Evolutionary conservation across 2,797 vertebrate genomes (phyloP).

Genomic region (Eurystomus glaucurus): DNA sequence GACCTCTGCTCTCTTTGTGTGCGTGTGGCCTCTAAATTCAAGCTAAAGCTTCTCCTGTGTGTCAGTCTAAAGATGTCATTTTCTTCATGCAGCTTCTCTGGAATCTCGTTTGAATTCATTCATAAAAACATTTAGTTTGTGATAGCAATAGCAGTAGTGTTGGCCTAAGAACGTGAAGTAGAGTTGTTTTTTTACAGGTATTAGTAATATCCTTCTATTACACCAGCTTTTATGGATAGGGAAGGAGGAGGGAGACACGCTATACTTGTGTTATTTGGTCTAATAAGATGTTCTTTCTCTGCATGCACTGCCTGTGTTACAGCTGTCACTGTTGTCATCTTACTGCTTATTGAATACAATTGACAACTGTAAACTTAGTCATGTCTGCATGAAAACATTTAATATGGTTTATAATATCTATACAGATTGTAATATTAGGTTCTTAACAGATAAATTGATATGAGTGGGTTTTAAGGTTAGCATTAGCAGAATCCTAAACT

Average conservation of each 20-base stretch:
- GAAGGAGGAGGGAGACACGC: background rate
- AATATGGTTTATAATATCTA: background rate
- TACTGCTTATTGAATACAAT: slow-evolving; percentile 25
- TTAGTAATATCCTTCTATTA: background rate
- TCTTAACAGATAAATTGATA: slow-evolving; percentile 42
- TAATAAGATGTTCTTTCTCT: slow-evolving; percentile 11
- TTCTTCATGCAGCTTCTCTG: background rate
- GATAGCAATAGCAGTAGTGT: background rate
- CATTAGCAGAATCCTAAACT: slow-evolving; percentile 15
- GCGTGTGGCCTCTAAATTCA: background rate
- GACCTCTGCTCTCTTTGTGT: background rate
- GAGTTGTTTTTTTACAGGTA: background rate
- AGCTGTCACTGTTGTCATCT: slow-evolving; percentile 48
- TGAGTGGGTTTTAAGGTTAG: slow-evolving; percentile 49
- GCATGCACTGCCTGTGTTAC: background rate
- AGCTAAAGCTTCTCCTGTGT: background rate
- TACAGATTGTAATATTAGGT: slow-evolving; percentile 33
- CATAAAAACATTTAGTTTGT: background rate
- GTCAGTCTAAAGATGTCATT: background rate
- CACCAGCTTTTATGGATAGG: background rate
- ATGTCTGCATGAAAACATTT: slow-evolving; percentile 22
- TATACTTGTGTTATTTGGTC: background rate
- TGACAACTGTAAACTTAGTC: slow-evolving; percentile 58
- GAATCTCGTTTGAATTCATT: background rate
- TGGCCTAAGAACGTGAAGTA: background rate